Percentiles rank a stretch among this genome's conserved stretches.
Evolutionary conservation across 2,888 invertebrate species (phyloP).

Genomic region (Limnephilus auricula): DNA sequence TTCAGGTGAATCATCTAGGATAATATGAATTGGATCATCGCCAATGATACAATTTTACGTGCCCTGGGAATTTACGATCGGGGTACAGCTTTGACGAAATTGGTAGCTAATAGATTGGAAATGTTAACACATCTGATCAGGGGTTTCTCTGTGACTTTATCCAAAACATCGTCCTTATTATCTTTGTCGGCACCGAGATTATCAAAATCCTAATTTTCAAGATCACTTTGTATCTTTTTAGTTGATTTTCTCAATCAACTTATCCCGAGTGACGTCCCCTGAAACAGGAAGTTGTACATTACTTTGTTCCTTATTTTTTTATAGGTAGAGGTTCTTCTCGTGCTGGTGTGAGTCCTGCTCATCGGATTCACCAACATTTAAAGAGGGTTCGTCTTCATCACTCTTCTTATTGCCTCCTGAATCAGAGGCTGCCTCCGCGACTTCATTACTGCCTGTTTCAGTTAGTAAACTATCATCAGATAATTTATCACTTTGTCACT

Average conservation of each 20-base stretch:
- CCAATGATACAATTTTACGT: slow-evolving; percentile 52
- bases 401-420: neutral
- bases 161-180: neutral
- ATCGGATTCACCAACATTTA: neutral
- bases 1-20: slow-evolving; percentile 15
- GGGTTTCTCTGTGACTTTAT: slow-evolving; percentile 21
- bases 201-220: neutral
- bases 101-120: slow-evolving; percentile 30
- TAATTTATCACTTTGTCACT: neutral
- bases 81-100: neutral
- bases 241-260: neutral
- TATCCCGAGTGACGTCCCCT: neutral
- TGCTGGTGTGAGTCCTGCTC: neutral
- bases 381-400: neutral
- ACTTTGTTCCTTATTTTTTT: neutral
- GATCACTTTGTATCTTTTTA: neutral
- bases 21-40: slow-evolving; percentile 46
- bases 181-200: neutral
- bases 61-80: neutral
- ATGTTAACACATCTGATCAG: slow-evolving; percentile 55
- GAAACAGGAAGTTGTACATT: neutral
- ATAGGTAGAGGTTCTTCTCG: neutral
- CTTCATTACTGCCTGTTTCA: neutral
- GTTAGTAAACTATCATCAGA: neutral
- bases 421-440: neutral